These are phyloP conservation scores for Drymodes brunneopygia DNA, from an alignment of 2,113 vertebrate species.

Conservation along the genomic window DNA sequence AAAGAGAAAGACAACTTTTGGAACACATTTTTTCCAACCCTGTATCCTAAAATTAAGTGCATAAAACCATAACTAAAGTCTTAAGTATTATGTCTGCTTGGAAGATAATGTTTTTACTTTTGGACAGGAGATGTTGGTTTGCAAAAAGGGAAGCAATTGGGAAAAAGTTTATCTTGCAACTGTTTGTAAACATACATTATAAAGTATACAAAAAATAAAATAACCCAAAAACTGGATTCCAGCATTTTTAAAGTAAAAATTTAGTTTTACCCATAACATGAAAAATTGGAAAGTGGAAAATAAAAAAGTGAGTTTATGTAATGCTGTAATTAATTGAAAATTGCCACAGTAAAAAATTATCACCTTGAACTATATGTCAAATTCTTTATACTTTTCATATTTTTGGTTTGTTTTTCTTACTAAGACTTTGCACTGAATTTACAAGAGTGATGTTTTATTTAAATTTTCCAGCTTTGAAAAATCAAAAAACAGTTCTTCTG, in stretches of 20 bases:
- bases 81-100: not conserved
- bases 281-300: not conserved
- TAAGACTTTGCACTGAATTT: not conserved
- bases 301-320: not conserved
- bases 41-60: not conserved
- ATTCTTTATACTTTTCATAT: not conserved
- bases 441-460: not conserved
- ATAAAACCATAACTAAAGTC: not conserved
- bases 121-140: not conserved
- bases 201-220: not conserved
- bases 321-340: not conserved
- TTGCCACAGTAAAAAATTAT: not conserved
- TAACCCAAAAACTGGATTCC: rapidly evolving
- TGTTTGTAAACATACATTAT: not conserved
- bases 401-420: not conserved
- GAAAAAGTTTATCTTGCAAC: not conserved
- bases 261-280: not conserved
- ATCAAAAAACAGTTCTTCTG: not conserved
- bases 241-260: not conserved
- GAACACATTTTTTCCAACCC: not conserved
- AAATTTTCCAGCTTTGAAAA: not conserved
- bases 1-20: not conserved
- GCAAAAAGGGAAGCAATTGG: not conserved
- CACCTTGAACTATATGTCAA: not conserved
- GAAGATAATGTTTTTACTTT: not conserved